Base-by-base conservation (phyloP, 2,797 vertebrate species). In the Danio albolineatus region DNA sequence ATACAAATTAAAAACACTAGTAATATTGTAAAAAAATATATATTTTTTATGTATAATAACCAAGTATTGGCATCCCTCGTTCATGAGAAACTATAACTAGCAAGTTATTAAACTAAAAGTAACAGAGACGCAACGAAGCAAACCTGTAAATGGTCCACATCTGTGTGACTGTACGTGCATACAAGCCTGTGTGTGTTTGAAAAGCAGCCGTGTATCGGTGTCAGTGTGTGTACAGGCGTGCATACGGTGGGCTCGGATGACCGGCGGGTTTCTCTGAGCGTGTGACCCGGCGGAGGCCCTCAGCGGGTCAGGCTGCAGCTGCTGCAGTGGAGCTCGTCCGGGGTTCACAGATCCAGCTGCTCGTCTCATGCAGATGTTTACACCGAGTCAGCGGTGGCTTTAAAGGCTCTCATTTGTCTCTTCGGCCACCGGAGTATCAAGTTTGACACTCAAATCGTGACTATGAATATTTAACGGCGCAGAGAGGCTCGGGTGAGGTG, bases 391-490 rank as follows among this genome's bases (percentile, higher is more conserved):
- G 76, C 17, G 14, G 5, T 7, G 48, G 48, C 39, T 56, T 38
- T 44, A 38, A 72, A 36, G 56, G 7, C 43, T 57, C 61, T 41
- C 51, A 56, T 54, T 57, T n/a, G 60, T 66, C 54, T 61, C 56
- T 53, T 43, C 44, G 5, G 79, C 17, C 56, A 61, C 64, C 17
- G 38, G 44, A 76, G 72, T 59, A 76, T 81, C 72, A 61, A 69
- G 79, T 74, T 75, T 75, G 72, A 75, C 62, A 69, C 72, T 60
- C 28, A 49, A 43, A 75, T 75, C 72, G 64, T 12, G 44, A 69
- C 71, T 36, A 69, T 75, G 72, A 76, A 76, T 70, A 69, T 76
- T 81, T 72, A 79, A 72, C 67, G 76, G 57, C 53, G 44, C 36
- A 13, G 46, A 56, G 59, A 36, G 75, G 38, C 69, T 77, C 62